A percentile compares a stretch with the other conserved stretches of the same genome.
Evolutionary conservation across 1,140 invertebrate species (phyloP).

Genomic region (Plodia interpunctella): DNA sequence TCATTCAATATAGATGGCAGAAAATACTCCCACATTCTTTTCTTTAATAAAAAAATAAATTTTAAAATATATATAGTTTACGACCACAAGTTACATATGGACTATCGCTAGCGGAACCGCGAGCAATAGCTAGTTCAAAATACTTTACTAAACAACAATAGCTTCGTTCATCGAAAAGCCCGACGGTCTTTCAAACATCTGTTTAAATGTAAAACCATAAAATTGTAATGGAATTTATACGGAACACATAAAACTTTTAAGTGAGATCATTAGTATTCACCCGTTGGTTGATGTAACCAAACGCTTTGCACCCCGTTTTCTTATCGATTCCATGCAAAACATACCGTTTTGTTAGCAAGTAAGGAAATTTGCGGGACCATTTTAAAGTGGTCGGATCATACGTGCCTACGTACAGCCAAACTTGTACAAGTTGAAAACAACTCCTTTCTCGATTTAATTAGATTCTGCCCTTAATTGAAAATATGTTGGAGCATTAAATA

Average conservation of each 20-base stretch:
- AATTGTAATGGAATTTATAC: conserved; percentile 67
- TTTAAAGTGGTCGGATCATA: conserved; percentile 33
- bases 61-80: too few species aligned
- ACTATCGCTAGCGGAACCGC: too few species aligned
- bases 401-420: conserved; percentile 34
- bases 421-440: conserved; percentile 45
- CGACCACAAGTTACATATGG: too few species aligned
- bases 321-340: neutral
- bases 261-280: conserved; percentile 60
- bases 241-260: conserved; percentile 68
- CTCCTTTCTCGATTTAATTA: conserved; percentile 53
- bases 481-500: conserved; percentile 42
- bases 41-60: too few species aligned
- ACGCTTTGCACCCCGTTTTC: conserved; percentile 1
- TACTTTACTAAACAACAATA: too few species aligned
- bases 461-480: conserved; percentile 47
- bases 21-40: too few species aligned
- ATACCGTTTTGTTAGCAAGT: neutral
- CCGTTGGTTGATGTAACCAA: conserved; percentile 24
- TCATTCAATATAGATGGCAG: too few species aligned
- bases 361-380: conserved; percentile 16
- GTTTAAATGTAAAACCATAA: conserved; percentile 64
- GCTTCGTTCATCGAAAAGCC: neutral
- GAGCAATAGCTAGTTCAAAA: too few species aligned
- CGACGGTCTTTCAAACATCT: conserved; percentile 33